Conservation (phyloP, 2,797 vertebrate genomes). For the Falco novaeseelandiae region DNA sequence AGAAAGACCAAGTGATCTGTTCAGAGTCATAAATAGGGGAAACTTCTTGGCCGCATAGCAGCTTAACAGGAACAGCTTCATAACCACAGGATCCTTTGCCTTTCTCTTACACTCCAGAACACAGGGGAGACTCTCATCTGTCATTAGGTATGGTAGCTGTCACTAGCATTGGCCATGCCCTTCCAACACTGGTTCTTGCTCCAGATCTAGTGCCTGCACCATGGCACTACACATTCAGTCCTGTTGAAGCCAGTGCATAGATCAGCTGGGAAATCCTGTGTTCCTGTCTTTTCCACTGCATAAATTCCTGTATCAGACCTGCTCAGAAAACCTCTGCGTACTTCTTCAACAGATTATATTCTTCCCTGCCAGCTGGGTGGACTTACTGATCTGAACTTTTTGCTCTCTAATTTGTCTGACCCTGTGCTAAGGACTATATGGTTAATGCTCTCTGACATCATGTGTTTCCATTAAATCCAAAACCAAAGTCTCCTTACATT, state of each 20-base stretch:
- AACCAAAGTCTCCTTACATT: background rate
- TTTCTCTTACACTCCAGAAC: background rate
- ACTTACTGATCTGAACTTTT: background rate
- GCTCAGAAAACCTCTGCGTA: background rate
- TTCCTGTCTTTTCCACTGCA: background rate
- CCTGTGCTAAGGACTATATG: background rate
- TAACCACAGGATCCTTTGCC: background rate
- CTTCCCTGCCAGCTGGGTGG: background rate
- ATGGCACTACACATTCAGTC: background rate
- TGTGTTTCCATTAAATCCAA: background rate
- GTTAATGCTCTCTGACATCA: background rate
- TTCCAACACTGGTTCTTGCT: rapidly evolving
- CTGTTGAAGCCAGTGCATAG: background rate
- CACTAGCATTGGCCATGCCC: background rate
- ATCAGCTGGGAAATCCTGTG: background rate
- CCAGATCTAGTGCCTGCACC: background rate
- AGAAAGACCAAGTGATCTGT: background rate
- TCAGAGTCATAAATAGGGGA: background rate
- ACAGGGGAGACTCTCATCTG: background rate
- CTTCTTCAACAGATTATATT: background rate
- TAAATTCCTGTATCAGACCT: background rate
- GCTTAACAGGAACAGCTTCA: background rate
- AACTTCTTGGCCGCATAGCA: background rate
- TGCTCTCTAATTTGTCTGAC: background rate
- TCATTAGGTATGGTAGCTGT: background rate